A percentile compares a stretch with the other conserved stretches of the same genome.
Evolutionary conservation across 2,888 invertebrate genomes (phyloP).

Genomic region (Ariolimax columbianus): DNA sequence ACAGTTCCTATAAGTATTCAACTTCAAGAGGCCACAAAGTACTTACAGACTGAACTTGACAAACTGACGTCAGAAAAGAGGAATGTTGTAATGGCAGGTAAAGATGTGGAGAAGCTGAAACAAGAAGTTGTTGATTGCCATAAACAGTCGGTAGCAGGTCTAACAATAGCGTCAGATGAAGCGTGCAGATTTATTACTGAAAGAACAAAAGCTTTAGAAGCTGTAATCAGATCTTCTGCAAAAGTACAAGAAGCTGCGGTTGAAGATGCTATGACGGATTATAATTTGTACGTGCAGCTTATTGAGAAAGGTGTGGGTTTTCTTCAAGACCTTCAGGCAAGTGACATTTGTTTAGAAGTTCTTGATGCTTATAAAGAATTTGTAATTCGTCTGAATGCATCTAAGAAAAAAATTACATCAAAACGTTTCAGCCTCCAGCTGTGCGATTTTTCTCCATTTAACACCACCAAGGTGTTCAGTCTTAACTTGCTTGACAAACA

Average conservation of each 20-base stretch:
- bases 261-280: conserved; percentile 35
- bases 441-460: neutral
- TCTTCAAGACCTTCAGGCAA: conserved; percentile 67
- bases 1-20: conserved; percentile 66
- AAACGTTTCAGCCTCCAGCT: conserved; percentile 18
- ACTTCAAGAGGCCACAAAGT: conserved; percentile 59
- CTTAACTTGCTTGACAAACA: conserved; percentile 30
- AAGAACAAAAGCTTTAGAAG: conserved; percentile 58
- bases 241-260: conserved; percentile 54
- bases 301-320: conserved; percentile 63
- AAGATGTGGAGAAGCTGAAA: conserved; percentile 58
- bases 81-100: conserved; percentile 54
- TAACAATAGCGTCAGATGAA: conserved; percentile 59
- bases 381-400: conserved; percentile 33
- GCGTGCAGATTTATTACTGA: conserved; percentile 58
- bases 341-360: conserved; percentile 69
- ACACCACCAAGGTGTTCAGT: neutral
- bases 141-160: conserved; percentile 55
- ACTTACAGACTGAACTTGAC: conserved; percentile 66
- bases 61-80: conserved; percentile 58
- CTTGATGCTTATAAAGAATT: conserved; percentile 59
- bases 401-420: conserved; percentile 24
- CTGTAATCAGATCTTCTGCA: conserved; percentile 57
- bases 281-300: conserved; percentile 33
- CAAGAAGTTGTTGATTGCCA: conserved; percentile 57